Conservation (phyloP, 2,888 invertebrate species). For the Acleris laterana region DNA sequence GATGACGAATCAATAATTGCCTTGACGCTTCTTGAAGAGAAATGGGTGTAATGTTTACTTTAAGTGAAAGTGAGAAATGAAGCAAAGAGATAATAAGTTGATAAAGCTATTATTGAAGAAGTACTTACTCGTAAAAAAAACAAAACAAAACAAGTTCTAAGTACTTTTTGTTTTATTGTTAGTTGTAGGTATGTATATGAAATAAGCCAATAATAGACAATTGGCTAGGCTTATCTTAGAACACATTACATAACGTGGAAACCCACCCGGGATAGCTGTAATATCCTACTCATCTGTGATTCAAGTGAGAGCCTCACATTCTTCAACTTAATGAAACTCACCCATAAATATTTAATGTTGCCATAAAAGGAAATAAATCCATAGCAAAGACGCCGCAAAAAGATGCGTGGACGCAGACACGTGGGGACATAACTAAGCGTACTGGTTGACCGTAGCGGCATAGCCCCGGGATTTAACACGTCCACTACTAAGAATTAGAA, state of each 20-base stretch:
- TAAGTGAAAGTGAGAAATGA: conserved; percentile 29
- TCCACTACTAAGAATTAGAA: too few species aligned
- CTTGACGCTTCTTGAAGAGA: conserved; percentile 23
- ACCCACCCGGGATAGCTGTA: too few species aligned
- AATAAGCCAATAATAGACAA: too few species aligned
- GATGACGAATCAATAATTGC: conserved; percentile 26
- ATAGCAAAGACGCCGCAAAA: conserved; percentile 9
- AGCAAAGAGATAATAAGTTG: conserved; percentile 14
- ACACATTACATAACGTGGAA: too few species aligned
- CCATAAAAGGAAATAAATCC: conserved; percentile 17
- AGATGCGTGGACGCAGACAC: conserved; percentile 3
- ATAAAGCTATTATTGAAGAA: conserved; percentile 11
- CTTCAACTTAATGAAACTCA: too few species aligned
- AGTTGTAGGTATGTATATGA: too few species aligned
- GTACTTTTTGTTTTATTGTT: too few species aligned
- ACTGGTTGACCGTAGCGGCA: conserved; percentile 1
- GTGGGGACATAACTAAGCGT: conserved; percentile 40
- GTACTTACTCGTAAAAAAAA: conserved; percentile 1
- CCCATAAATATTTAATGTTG: conserved; percentile 1
- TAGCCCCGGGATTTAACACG: too few species aligned
- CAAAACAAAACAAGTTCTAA: not conserved
- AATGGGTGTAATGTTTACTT: conserved; percentile 33
- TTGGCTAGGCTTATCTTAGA: too few species aligned
- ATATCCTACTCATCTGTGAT: too few species aligned
- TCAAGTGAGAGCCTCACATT: too few species aligned